Conservation (phyloP, 2,888 invertebrate genomes). For the Apantesis nais region DNA sequence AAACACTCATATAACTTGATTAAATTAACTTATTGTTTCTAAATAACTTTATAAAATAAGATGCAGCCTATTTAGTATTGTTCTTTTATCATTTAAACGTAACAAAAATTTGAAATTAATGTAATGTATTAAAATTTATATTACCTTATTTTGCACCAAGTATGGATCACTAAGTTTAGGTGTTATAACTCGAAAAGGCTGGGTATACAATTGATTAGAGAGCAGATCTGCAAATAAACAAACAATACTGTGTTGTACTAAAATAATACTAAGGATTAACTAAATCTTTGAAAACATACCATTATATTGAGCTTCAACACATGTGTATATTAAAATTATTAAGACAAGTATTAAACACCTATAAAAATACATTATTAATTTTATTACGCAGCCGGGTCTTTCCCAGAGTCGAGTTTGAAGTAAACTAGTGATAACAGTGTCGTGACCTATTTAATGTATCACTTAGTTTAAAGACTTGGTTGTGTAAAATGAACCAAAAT, state of each 20-base stretch:
- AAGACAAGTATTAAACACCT: constrained; percentile 14
- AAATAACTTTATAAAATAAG: neutral
- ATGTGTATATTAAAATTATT: constrained; percentile 5
- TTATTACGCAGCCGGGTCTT: constrained; percentile 16
- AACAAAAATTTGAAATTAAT: neutral
- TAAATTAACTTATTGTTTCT: neutral
- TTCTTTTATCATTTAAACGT: neutral
- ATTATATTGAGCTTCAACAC: constrained; percentile 1
- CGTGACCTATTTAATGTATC: constrained; percentile 25
- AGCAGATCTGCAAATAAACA: constrained; percentile 24
- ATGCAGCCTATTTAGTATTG: neutral
- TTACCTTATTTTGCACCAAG: constrained; percentile 7
- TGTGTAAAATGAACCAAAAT: neutral
- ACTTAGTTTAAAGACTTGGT: constrained; percentile 23
- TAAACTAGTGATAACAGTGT: constrained; percentile 33
- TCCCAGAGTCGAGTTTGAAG: constrained; percentile 15
- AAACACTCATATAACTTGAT: no score
- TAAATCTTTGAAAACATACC: constrained; percentile 8
- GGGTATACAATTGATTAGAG: neutral
- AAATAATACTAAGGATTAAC: neutral
- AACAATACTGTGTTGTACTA: neutral
- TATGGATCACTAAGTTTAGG: neutral
- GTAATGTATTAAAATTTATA: neutral
- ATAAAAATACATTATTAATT: constrained; percentile 4
- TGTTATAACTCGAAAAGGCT: neutral